Conservation (phyloP, 2,113 vertebrate genomes). For the Epinephelus fuscoguttatus region DNA sequence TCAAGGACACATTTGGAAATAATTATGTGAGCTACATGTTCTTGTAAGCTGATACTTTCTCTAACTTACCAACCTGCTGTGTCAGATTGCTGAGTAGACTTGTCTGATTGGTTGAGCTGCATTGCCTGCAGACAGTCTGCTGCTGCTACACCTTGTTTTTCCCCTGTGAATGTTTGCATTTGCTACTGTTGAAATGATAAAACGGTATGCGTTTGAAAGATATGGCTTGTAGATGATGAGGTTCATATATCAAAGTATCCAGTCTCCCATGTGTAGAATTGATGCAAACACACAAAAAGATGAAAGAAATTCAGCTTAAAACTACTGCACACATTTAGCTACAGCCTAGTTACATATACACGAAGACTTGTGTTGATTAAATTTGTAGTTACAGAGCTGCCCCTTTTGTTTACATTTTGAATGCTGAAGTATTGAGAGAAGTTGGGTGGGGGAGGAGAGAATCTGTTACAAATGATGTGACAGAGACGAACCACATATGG, state of each 20-base stretch:
- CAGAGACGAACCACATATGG: slow-evolving; percentile 72
- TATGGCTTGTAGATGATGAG: background rate
- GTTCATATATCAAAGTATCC: background rate
- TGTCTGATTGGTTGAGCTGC: slow-evolving; percentile 46
- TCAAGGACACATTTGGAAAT: slow-evolving; percentile 46
- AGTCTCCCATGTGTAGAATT: background rate
- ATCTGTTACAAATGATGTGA: slow-evolving; percentile 71
- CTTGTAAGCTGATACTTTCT: slow-evolving; percentile 52
- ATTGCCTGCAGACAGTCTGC: slow-evolving; percentile 26
- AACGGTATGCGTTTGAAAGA: background rate
- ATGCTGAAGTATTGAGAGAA: slow-evolving; percentile 9
- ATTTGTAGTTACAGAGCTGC: background rate
- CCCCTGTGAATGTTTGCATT: slow-evolving; percentile 1
- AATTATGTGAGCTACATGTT: slow-evolving; percentile 12
- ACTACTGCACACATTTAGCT: background rate
- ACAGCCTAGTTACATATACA: background rate
- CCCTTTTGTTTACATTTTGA: slow-evolving; percentile 32
- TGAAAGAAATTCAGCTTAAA: background rate
- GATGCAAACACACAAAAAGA: background rate
- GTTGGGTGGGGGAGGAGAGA: slow-evolving; percentile 42
- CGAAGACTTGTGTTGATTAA: background rate
- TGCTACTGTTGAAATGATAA: background rate
- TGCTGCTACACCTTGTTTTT: background rate
- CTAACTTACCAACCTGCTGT: slow-evolving; percentile 57
- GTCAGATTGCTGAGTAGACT: slow-evolving; percentile 41